These are phyloP conservation scores for Erannis defoliaria DNA, from an alignment of 2,888 invertebrate genomes.

Conservation along the genomic window DNA sequence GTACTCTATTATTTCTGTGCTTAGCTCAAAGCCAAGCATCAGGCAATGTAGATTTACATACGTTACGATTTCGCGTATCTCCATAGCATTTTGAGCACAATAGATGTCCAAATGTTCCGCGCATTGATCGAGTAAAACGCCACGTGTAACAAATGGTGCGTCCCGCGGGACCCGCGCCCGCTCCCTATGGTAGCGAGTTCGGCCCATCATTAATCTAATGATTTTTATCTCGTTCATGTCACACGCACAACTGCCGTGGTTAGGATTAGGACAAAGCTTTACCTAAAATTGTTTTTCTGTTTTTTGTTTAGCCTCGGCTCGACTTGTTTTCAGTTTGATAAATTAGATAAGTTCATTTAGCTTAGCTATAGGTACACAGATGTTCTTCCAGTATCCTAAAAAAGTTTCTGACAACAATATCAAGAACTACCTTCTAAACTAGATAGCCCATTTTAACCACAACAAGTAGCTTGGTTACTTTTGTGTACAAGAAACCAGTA, in stretches of 20 bases:
- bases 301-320: background rate
- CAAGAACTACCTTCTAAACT: background rate
- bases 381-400: no score
- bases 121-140: conserved; percentile 42
- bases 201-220: conserved; percentile 67
- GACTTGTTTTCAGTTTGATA: no score
- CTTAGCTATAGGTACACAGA: no score
- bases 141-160: conserved; percentile 65
- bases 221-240: conserved; percentile 45
- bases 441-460: background rate
- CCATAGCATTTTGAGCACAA: conserved; percentile 33
- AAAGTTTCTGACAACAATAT: background rate
- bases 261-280: conserved; percentile 43
- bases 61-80: conserved; percentile 10
- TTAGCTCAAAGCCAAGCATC: no score
- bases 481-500: conserved; percentile 7
- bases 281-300: conserved; percentile 9
- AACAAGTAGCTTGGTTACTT: conserved; percentile 14
- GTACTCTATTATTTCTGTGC: no score
- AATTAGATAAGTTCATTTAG: no score
- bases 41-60: background rate
- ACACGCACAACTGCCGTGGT: conserved; percentile 36
- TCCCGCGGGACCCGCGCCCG: conserved; percentile 54
- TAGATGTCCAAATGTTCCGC: conserved; percentile 37
- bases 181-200: conserved; percentile 37